Conservation (phyloP, 1,140 invertebrate species). For the Chironomus tepperi region DNA sequence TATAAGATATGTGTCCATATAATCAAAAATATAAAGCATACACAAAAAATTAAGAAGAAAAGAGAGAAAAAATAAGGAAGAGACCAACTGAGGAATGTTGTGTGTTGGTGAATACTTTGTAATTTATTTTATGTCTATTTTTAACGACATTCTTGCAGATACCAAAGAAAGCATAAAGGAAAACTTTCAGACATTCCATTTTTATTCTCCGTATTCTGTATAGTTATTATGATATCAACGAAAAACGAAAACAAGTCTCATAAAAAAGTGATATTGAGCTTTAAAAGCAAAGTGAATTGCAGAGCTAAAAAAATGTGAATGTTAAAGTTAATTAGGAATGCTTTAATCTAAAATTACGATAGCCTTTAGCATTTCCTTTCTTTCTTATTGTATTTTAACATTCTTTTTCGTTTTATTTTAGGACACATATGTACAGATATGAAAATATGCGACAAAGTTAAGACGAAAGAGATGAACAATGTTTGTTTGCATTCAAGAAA, state of each 20-base stretch:
- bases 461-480: no score
- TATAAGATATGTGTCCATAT: neutral
- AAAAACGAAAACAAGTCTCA: neutral
- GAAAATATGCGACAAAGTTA: no score
- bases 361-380: no score
- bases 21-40: neutral
- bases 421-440: no score
- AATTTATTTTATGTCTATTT: slow-evolving; percentile 22
- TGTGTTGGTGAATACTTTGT: neutral
- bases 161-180: neutral
- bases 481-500: no score
- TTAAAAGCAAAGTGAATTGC: no score
- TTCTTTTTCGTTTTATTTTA: no score
- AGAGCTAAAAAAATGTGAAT: no score
- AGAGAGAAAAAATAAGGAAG: neutral
- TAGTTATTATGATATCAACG: no score
- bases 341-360: no score
- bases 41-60: neutral
- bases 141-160: neutral
- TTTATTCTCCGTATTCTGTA: neutral
- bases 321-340: no score
- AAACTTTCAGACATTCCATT: slow-evolving; percentile 7
- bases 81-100: neutral
- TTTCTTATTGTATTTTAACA: no score
- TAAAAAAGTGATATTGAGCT: neutral